Base-by-base conservation (phyloP, 2,888 invertebrate species). In the Sphaerophoria taeniata region DNA sequence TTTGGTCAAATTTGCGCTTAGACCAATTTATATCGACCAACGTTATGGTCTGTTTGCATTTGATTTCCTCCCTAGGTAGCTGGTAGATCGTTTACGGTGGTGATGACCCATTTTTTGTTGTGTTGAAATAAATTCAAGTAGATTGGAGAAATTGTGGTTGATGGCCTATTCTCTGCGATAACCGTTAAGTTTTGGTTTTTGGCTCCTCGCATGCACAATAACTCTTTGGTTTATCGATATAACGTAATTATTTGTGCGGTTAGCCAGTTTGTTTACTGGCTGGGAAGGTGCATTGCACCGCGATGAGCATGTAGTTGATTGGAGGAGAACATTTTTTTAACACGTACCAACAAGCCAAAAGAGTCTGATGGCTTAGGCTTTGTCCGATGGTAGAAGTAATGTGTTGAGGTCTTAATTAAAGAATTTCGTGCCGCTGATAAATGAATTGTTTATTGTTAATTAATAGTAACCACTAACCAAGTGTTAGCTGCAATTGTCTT, bases 381-480 rank as follows among this genome's bases (percentile, higher is more conserved):
- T 24, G 24, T 24, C 24, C 24, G 24, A 24, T 77, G 70, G 47
- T 6, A 43, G 43, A 43, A 24, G 24, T 47, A 33, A 58, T 11
- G 36, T 16, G 39, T 49, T 67, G 76, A 45, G 69, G 78, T 63
- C 69, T 78, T 74, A 78, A 83, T 83, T 74, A 60, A 77, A 65
- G 47, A 73, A 82, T 69, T 53, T 58, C 67, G 43, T 45, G 31
- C 69, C 36, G 69, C 73, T 70, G 67, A 69, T 56, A 72, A 83
- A 84, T 84, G 63, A 84, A 84, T 74, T 74, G 83, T 74, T 74
- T 43, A 60, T 60, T 74, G 78, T 71, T 84, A 84, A 84, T 84
- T 79, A 84, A 60, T 49, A 63, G 24, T 2, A 24, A 24, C 24
- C 24, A 24, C 24, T 49, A 58, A 4, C 49, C 36, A 63, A 69